A percentile compares a stretch with the other conserved stretches of the same genome.
These are phyloP conservation scores for Oriolus oriolus DNA, from an alignment of 2,113 vertebrate genomes.

Conservation along the genomic window DNA sequence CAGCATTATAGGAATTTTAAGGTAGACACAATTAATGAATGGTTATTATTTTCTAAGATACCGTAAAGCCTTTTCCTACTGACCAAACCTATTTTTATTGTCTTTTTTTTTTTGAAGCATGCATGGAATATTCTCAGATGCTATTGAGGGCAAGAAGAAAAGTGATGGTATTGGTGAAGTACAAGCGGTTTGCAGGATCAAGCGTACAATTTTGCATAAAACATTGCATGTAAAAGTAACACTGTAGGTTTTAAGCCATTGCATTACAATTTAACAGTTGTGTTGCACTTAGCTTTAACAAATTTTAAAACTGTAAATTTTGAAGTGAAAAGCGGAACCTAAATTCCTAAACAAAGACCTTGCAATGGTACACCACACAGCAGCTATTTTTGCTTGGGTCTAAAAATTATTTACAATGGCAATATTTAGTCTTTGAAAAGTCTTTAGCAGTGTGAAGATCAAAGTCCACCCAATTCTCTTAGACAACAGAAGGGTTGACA, in stretches of 20 bases:
- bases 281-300: conserved; percentile 66
- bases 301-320: conserved; percentile 72
- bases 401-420: conserved; percentile 96
- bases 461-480: conserved; percentile 75
- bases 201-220: conserved; percentile 78
- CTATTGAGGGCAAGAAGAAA: conserved; percentile 71
- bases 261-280: conserved; percentile 69
- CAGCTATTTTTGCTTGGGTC: conserved; percentile 80
- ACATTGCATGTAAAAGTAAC: conserved; percentile 75
- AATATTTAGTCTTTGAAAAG: conserved; percentile 88
- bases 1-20: conserved; percentile 74
- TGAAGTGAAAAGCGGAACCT: conserved; percentile 80
- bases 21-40: conserved; percentile 66
- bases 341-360: conserved; percentile 92
- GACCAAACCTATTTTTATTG: conserved; percentile 62
- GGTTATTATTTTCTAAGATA: conserved; percentile 69
- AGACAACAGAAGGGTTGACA: conserved; percentile 35
- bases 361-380: conserved; percentile 89
- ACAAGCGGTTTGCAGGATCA: conserved; percentile 70
- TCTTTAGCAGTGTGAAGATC: conserved; percentile 84
- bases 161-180: conserved; percentile 65
- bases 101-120: conserved; percentile 46
- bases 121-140: conserved; percentile 73
- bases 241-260: conserved; percentile 71
- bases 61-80: conserved; percentile 65